Conservation (phyloP, 2,888 invertebrate species). For the Stenichneumon culpator region DNA sequence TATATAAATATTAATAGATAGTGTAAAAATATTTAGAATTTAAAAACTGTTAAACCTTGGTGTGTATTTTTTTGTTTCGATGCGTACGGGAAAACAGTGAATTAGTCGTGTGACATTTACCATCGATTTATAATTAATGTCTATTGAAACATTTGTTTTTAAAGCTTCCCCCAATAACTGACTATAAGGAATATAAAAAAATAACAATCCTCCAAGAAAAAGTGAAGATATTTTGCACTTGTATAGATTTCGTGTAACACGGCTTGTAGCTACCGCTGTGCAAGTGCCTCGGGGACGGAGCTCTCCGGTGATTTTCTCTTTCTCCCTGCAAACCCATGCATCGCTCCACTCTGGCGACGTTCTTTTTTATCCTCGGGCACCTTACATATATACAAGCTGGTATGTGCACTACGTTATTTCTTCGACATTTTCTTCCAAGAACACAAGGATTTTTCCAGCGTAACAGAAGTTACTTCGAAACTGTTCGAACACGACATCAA, state of each 20-base stretch:
- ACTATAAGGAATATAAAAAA: not conserved
- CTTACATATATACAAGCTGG: not conserved
- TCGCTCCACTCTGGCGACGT: conserved; percentile 18
- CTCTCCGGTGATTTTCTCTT: conserved; percentile 33
- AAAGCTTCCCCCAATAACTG: not conserved
- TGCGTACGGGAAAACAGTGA: too few relatives aligned
- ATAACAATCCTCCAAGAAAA: too few relatives aligned
- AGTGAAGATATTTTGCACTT: too few relatives aligned
- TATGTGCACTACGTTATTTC: not conserved
- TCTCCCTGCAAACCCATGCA: conserved; percentile 23
- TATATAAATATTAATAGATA: too few relatives aligned
- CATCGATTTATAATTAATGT: too few relatives aligned
- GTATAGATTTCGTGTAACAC: conserved; percentile 9
- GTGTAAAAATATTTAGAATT: too few relatives aligned
- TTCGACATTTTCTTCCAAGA: not conserved
- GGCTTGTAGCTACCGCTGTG: conserved; percentile 25
- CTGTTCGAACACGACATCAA: conserved; percentile 9
- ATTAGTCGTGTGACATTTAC: too few relatives aligned
- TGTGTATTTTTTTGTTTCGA: not conserved
- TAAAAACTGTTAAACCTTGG: too few relatives aligned
- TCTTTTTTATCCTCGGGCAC: conserved; percentile 26
- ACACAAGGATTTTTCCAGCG: conserved; percentile 1
- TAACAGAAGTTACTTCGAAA: conserved; percentile 8
- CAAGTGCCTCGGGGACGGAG: conserved; percentile 21
- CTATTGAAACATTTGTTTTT: too few relatives aligned